phyloP scores from a whole-genome alignment of 2,888 invertebrate species.

The Drosophila birchii region DNA sequence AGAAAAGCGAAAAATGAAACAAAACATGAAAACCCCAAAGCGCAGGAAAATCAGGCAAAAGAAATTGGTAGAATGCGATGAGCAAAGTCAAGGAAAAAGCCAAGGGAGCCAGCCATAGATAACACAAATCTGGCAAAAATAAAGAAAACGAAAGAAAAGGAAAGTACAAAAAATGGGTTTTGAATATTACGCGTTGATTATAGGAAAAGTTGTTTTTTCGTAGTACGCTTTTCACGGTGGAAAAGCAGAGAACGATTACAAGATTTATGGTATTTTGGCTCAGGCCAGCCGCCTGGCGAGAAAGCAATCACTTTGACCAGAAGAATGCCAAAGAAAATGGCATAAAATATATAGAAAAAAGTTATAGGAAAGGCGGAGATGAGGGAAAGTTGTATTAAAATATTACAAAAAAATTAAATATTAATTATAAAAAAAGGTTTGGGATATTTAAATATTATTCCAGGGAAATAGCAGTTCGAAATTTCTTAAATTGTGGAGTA shows the following conservation, averaged over 20 bases:
- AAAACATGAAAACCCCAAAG: constrained; percentile 4
- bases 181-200: constrained; percentile 42
- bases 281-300: constrained; percentile 1
- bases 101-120: constrained; percentile 17
- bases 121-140: constrained; percentile 16
- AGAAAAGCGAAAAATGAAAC: neutral
- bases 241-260: constrained; percentile 28
- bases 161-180: constrained; percentile 17
- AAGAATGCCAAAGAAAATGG: neutral
- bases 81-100: constrained; percentile 12
- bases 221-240: constrained; percentile 1
- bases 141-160: no score
- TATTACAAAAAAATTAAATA: neutral
- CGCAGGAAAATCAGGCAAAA: constrained; percentile 11
- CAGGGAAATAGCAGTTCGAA: neutral
- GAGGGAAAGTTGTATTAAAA: neutral
- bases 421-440: neutral
- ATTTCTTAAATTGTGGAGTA: neutral
- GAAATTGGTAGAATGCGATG: constrained; percentile 24
- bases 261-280: constrained; percentile 20
- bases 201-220: constrained; percentile 9
- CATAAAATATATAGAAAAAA: neutral
- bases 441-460: neutral
- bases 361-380: no score
- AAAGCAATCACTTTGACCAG: constrained; percentile 31